Base-by-base conservation (phyloP, 1,140 invertebrate genomes). In the Eubasilissa regina region DNA sequence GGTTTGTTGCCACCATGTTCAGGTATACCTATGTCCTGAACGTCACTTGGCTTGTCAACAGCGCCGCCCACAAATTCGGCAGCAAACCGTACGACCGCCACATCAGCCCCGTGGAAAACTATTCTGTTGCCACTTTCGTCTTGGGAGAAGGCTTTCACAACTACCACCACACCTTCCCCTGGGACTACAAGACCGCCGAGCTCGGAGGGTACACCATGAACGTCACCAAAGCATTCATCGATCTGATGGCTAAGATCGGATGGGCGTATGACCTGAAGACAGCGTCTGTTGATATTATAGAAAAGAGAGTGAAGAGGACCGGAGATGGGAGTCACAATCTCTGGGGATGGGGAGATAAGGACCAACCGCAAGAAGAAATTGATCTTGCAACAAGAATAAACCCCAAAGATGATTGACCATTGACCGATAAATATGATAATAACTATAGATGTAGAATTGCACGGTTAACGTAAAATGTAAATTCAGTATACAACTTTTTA, bases 121-220 rank as follows among this genome's bases (percentile, higher is more conserved):
- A 89, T 7, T 86, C 90, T 0, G 94, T 96, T 0, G 90, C 95
- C 0, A 75, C 95, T 0, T 90, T 94, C 58, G 93, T 94, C 0
- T 87, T 95, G 6, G 95, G 95, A 0, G 95, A 97, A 89, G 97
- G 96, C 3, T 98, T 96, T 93, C 97, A 98, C 86, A 98, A 98
- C 87, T 99, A 98, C 87, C 97, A 99, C 86, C 97, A 99, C 88
- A 94, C 95, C 0, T 99, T 99, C 89, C 98, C 98, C 0, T 96
- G 96, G 93, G 97, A 99, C 85, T 97, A 97, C 90, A 95, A 96
- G 85, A 94, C 95, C 6, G 91, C 94, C 4, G 96, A 97, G 85
- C 89, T 96, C 0, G 95, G 96, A 55, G 91, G 93, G 83, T 96
- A 95, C 87, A 90, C 90, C 12, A 86, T 94, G n/a, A 99, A 98